Base-by-base conservation (phyloP, 2,888 invertebrate genomes). In the Drosophila sordidula region DNA sequence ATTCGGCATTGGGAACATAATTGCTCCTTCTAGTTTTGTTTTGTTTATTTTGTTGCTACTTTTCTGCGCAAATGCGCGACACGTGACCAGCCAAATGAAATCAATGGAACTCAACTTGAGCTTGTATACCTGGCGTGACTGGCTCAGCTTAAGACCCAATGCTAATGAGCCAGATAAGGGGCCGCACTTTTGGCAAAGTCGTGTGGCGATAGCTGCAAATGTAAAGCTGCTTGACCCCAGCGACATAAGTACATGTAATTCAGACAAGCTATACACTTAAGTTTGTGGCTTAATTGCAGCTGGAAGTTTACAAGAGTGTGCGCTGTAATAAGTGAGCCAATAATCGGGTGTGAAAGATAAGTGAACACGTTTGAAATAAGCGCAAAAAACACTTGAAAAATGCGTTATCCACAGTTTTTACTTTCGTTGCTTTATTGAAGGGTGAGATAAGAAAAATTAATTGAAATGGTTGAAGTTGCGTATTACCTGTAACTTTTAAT, bases 121-220 rank as follows among this genome's bases (percentile, higher is more conserved):
- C 34, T 18, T 65, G 25, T 8, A 18, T 26, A 36, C 45, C 57
- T 67, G 36, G n/a, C 78, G 73, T 75, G 75, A 77, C 75, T 41
- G 1, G 47, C 44, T 11, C 26, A 61, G 58, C 72, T 77, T 63
- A 67, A 34, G 42, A 8, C 61, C 29, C 63, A 75, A 77, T 64
- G 75, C 56, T 68, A 72, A 77, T 77, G 59, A 54, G 63, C 45
- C 56, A 25, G 78, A 77, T 75, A 75, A 72, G 63, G 34, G 39
- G 46, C 73, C 55, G 63, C 50, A 65, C 50, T 44, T 52, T 55
- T 32, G 50, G 18, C 50, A 34, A 57, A 71, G 65, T 71, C 66
- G 55, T 71, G 57, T 61, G 44, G 50, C 57, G 36, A 58, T 58
- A 51, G 50, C 32, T 59, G 1, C 25, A 34, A 50, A 45, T 45